Conservation (phyloP, 1,140 invertebrate genomes). For the Drosophila lowei region DNA sequence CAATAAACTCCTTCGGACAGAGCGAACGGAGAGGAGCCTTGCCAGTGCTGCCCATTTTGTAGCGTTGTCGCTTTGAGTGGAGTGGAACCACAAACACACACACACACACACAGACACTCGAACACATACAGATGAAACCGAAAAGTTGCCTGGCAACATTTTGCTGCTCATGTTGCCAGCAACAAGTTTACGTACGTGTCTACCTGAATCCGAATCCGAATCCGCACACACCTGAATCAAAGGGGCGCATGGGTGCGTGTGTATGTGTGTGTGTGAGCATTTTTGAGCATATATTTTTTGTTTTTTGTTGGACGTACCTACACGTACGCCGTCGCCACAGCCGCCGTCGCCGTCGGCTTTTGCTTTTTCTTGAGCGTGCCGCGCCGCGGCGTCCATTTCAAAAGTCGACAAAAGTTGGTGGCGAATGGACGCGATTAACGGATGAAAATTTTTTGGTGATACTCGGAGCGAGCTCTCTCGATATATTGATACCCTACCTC, state of each 20-base stretch:
- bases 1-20: constrained; percentile 32
- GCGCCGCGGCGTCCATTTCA: constrained; percentile 75
- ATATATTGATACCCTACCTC: constrained; percentile 12
- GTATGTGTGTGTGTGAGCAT: constrained; percentile 44
- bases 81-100: constrained; percentile 10
- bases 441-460: constrained; percentile 52
- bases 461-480: constrained; percentile 25
- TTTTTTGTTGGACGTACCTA: constrained; percentile 52
- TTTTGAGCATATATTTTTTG: constrained; percentile 73
- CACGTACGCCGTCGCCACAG: constrained; percentile 49
- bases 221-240: too few relatives aligned
- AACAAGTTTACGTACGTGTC: constrained; percentile 71
- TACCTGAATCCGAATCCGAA: constrained; percentile 44
- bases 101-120: not conserved
- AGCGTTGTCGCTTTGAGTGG: constrained; percentile 55
- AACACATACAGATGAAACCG: constrained; percentile 8
- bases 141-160: constrained; percentile 80
- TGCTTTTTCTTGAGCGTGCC: constrained; percentile 75
- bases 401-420: constrained; percentile 78
- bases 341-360: constrained; percentile 53
- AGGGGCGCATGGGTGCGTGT: constrained; percentile 26
- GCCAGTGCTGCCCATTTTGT: constrained; percentile 68
- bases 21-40: constrained; percentile 26
- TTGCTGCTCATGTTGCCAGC: constrained; percentile 78
- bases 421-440: constrained; percentile 81